phyloP scores from a whole-genome alignment of 2,113 vertebrate genomes.

The Engraulis encrasicolus region DNA sequence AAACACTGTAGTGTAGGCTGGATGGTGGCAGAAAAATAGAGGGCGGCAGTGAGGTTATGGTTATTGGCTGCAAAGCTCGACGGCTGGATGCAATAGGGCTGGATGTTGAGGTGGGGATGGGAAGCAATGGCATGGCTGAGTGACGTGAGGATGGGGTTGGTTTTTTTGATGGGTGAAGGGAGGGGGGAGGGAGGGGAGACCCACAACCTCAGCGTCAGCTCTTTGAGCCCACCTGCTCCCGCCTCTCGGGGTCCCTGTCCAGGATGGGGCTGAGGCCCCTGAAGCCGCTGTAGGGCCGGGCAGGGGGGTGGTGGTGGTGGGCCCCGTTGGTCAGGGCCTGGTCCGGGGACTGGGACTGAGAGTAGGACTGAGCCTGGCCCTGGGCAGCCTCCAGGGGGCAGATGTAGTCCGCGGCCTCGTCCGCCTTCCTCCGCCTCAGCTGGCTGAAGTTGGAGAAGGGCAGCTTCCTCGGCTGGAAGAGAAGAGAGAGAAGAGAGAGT shows the following conservation, averaged over 20 bases:
- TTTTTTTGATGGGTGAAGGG: slow-evolving; percentile 50
- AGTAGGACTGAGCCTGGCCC: slow-evolving; percentile 48
- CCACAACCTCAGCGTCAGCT: slow-evolving; percentile 63
- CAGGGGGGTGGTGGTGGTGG: too few species aligned
- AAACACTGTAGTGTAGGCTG: too few species aligned
- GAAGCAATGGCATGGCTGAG: too few species aligned
- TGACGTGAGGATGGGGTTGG: too few species aligned
- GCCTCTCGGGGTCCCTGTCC: slow-evolving; percentile 76
- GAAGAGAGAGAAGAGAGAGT: not conserved
- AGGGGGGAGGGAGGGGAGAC: slow-evolving; percentile 34
- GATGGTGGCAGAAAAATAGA: too few species aligned
- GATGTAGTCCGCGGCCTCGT: slow-evolving; percentile 91
- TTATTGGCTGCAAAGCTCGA: slow-evolving; percentile 26
- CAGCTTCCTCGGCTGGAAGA: slow-evolving; percentile 89
- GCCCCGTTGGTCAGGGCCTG: slow-evolving; percentile 68
- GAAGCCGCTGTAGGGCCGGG: slow-evolving; percentile 75
- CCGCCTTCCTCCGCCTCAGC: slow-evolving; percentile 86
- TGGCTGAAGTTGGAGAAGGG: slow-evolving; percentile 92
- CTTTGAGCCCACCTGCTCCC: slow-evolving; percentile 88
- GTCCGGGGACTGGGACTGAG: too few species aligned
- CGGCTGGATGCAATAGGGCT: slow-evolving; percentile 7
- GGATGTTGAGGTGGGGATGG: slow-evolving; percentile 41
- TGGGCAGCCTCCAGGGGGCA: slow-evolving; percentile 82
- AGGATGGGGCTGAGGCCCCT: slow-evolving; percentile 77
- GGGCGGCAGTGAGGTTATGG: not conserved